These are phyloP conservation scores for Mustelus asterias DNA, from an alignment of 2,113 vertebrate genomes.

Conservation along the genomic window DNA sequence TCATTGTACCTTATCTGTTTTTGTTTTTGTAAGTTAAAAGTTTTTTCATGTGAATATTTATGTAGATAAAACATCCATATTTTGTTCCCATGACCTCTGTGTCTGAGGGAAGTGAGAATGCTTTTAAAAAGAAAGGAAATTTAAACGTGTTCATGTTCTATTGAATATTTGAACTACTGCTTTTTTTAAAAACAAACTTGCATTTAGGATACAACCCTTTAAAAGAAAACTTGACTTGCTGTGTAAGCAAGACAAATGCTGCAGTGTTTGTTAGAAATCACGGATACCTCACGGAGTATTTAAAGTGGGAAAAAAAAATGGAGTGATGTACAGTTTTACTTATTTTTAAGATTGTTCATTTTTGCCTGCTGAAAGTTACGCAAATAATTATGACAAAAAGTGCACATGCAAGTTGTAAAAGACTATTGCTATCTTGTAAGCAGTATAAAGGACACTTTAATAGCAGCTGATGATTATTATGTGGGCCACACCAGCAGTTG, in stretches of 20 bases:
- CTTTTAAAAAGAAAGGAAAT: slow-evolving; percentile 34
- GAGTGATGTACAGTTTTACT: slow-evolving; percentile 36
- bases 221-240: slow-evolving; percentile 21
- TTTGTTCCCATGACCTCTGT: slow-evolving; percentile 54
- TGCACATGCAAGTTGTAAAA: slow-evolving; percentile 37
- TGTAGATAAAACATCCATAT: slow-evolving; percentile 64
- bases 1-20: slow-evolving; percentile 53
- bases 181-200: slow-evolving; percentile 25
- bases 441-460: slow-evolving; percentile 38
- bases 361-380: slow-evolving; percentile 37
- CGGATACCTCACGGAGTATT: slow-evolving; percentile 35
- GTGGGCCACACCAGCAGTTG: slow-evolving; percentile 63
- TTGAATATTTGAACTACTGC: slow-evolving; percentile 34
- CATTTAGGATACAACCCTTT: slow-evolving; percentile 25
- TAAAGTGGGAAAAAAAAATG: slow-evolving; percentile 35
- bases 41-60: slow-evolving; percentile 83
- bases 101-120: slow-evolving; percentile 54
- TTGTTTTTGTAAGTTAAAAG: slow-evolving; percentile 85
- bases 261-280: slow-evolving; percentile 37
- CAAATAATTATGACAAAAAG: slow-evolving; percentile 34
- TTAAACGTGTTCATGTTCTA: slow-evolving; percentile 31
- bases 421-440: slow-evolving; percentile 32
- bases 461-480: slow-evolving; percentile 47
- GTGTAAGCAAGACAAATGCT: slow-evolving; percentile 1
- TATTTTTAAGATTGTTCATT: slow-evolving; percentile 37